Conservation (phyloP, 2,797 vertebrate species). For the Oryzias dopingdopingensis region DNA sequence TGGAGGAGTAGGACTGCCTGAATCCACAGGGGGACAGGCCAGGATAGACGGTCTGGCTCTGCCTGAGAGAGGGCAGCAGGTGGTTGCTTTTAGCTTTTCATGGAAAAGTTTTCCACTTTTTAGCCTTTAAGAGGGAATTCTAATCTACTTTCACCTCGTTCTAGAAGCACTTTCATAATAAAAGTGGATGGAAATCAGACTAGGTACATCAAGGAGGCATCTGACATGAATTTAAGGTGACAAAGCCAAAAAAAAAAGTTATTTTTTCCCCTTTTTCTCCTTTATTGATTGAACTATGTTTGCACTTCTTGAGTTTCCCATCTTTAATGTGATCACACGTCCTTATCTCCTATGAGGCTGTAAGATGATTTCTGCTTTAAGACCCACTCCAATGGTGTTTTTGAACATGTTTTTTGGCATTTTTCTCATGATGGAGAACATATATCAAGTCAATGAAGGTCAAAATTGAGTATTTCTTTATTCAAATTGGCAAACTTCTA, state of each 20-base stretch:
- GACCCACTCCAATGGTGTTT: too few species aligned
- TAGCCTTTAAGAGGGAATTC: background rate
- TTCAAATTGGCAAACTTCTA: too few species aligned
- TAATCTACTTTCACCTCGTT: background rate
- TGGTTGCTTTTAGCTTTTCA: slow-evolving; percentile 43
- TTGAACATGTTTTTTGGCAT: too few species aligned
- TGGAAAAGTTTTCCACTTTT: background rate
- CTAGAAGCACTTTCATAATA: background rate
- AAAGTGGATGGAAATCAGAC: background rate
- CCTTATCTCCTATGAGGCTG: slow-evolving; percentile 2
- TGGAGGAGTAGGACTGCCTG: slow-evolving; percentile 91
- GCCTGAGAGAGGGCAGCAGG: slow-evolving; percentile 80
- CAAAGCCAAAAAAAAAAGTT: background rate
- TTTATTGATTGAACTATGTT: background rate
- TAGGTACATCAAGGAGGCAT: background rate
- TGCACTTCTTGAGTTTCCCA: slow-evolving; percentile 1
- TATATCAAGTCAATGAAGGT: too few species aligned
- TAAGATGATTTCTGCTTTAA: background rate
- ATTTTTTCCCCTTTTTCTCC: background rate
- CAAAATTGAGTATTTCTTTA: too few species aligned
- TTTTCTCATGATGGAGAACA: too few species aligned
- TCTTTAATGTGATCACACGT: slow-evolving; percentile 18
- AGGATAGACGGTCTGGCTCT: slow-evolving; percentile 96
- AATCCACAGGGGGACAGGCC: slow-evolving; percentile 94
- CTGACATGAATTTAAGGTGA: background rate